phyloP scores from a whole-genome alignment of 2,797 vertebrate genomes.

The Synaphobranchus kaupii region DNA sequence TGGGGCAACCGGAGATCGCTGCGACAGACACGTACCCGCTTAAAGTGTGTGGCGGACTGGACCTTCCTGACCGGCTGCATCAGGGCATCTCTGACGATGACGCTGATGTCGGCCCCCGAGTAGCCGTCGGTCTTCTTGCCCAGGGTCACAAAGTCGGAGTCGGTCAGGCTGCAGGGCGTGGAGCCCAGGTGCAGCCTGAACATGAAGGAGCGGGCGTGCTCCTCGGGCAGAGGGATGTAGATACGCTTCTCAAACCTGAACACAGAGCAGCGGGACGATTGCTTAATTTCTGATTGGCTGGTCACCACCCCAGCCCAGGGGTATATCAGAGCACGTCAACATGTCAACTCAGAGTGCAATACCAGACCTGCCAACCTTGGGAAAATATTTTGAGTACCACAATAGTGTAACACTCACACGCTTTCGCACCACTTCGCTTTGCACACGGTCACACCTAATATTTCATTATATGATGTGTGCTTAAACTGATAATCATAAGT shows the following conservation, averaged over 20 bases:
- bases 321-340: not conserved
- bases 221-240: conserved; percentile 96
- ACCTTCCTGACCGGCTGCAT: conserved; percentile 98
- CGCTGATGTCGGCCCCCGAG: conserved; percentile 92
- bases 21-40: conserved; percentile 73
- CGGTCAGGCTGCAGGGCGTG: conserved; percentile 80
- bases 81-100: conserved; percentile 94
- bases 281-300: not conserved
- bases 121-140: conserved; percentile 89
- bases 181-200: conserved; percentile 91
- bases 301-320: not conserved
- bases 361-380: too few relatives aligned
- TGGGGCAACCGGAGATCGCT: not conserved
- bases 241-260: conserved; percentile 97
- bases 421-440: too few relatives aligned
- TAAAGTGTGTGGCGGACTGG: conserved; percentile 97
- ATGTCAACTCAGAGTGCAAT: not conserved
- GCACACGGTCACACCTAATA: too few relatives aligned
- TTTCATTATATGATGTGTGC: too few relatives aligned
- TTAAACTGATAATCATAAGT: too few relatives aligned
- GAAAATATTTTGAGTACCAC: too few relatives aligned
- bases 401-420: too few relatives aligned
- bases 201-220: conserved; percentile 90
- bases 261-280: not conserved
- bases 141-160: conserved; percentile 83